Conservation (phyloP, 1,140 invertebrate genomes). For the Sycophaga agraensis region DNA sequence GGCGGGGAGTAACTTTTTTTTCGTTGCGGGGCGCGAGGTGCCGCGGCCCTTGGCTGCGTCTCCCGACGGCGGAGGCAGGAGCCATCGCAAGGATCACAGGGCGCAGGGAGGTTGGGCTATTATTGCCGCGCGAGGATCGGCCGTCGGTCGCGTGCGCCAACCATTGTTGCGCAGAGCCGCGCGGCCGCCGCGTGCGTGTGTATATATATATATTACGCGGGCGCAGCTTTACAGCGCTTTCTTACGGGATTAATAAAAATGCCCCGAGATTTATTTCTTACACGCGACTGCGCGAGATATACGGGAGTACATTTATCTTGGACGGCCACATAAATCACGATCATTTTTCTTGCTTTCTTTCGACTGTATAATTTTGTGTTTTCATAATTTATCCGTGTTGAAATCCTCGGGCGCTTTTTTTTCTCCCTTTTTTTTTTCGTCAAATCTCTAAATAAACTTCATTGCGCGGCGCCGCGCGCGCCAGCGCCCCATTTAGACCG, state of each 20-base stretch:
- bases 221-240: conserved; percentile 1
- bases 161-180: too few relatives aligned
- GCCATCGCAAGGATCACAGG: too few relatives aligned
- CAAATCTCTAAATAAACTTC: conserved; percentile 11
- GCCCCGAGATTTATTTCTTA: conserved; percentile 24
- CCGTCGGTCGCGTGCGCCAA: too few relatives aligned
- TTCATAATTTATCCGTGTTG: conserved; percentile 21
- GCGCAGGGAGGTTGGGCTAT: too few relatives aligned
- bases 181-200: background rate
- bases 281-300: conserved; percentile 19
- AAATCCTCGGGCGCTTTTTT: conserved; percentile 7
- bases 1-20: too few relatives aligned
- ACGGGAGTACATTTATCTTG: conserved; percentile 24
- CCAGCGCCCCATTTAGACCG: too few relatives aligned
- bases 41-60: too few relatives aligned
- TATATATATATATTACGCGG: background rate
- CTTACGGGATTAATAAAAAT: conserved; percentile 27
- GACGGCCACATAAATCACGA: conserved; percentile 18
- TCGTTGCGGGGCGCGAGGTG: too few relatives aligned
- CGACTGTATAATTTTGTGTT: conserved; percentile 26
- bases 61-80: too few relatives aligned
- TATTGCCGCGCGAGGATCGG: too few relatives aligned
- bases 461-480: too few relatives aligned
- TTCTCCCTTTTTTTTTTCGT: too few relatives aligned
- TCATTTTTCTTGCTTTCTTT: conserved; percentile 26